phyloP scores from a whole-genome alignment of 2,888 invertebrate species.

The Pemphredon lugubris region DNA sequence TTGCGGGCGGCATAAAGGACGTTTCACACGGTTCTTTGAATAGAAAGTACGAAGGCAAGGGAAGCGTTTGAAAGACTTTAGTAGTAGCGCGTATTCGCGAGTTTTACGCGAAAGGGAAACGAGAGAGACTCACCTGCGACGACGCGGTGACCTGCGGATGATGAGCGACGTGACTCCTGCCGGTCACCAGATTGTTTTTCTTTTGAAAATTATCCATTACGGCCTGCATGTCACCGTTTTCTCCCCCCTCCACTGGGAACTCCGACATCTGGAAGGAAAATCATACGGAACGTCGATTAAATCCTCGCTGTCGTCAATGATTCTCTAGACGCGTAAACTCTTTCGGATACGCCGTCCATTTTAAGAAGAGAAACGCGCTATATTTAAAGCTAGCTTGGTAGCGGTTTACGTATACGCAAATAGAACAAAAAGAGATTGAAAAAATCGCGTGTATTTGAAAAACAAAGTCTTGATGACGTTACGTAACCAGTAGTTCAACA shows the following conservation, averaged over 20 bases:
- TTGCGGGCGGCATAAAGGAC: slow-evolving; percentile 30
- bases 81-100: not conserved
- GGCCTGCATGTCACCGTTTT: slow-evolving; percentile 85
- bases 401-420: too few relatives aligned
- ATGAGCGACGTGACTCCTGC: slow-evolving; percentile 73
- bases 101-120: not conserved
- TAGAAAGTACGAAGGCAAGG: slow-evolving; percentile 41
- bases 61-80: not conserved
- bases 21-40: slow-evolving; percentile 25
- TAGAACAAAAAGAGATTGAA: too few relatives aligned
- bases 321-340: too few relatives aligned
- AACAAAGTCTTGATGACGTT: too few relatives aligned
- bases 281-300: not conserved
- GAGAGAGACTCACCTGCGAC: slow-evolving; percentile 83
- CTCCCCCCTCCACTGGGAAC: slow-evolving; percentile 84
- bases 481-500: too few relatives aligned
- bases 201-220: slow-evolving; percentile 89
- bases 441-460: too few relatives aligned
- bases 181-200: slow-evolving; percentile 82
- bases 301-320: too few relatives aligned
- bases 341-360: too few relatives aligned
- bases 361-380: too few relatives aligned
- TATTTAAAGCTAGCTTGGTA: too few relatives aligned
- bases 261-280: slow-evolving; percentile 81
- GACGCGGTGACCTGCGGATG: slow-evolving; percentile 83